Percentiles rank a stretch among this genome's conserved stretches.
These are phyloP conservation scores for Dinomys branickii DNA, from an alignment of 2,113 vertebrate species.

Conservation along the genomic window DNA sequence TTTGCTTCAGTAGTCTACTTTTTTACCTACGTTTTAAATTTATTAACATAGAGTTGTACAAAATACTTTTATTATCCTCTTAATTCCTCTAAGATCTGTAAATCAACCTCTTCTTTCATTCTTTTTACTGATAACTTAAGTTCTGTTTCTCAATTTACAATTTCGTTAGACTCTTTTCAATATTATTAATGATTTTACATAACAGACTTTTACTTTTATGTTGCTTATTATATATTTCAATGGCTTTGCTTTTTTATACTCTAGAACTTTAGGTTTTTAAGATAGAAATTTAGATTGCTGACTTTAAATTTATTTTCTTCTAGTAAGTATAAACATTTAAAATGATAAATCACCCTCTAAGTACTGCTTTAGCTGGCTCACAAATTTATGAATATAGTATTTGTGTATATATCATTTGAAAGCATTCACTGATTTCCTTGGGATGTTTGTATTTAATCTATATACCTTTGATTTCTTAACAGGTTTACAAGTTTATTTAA, in stretches of 20 bases:
- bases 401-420: slow-evolving; percentile 42
- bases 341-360: neutral
- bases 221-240: neutral
- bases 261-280: slow-evolving; percentile 1
- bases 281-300: slow-evolving; percentile 27
- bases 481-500: neutral
- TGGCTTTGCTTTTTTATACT: neutral
- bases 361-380: neutral
- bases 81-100: neutral
- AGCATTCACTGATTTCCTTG: slow-evolving; percentile 17
- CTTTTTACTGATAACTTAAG: neutral
- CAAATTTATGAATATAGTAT: neutral
- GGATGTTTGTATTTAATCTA: neutral
- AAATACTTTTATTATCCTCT: slow-evolving; percentile 1
- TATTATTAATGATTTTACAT: neutral
- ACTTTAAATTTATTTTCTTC: slow-evolving; percentile 28
- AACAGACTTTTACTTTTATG: neutral
- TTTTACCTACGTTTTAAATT: slow-evolving; percentile 14
- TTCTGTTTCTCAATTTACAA: neutral
- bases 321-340: neutral
- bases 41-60: neutral
- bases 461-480: no score
- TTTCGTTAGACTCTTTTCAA: neutral
- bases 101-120: neutral
- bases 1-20: slow-evolving; percentile 11